A percentile compares a stretch with the other conserved stretches of the same genome.
These are phyloP conservation scores for Sphaeridia pumilis DNA, from an alignment of 2,888 invertebrate genomes.

Conservation along the genomic window DNA sequence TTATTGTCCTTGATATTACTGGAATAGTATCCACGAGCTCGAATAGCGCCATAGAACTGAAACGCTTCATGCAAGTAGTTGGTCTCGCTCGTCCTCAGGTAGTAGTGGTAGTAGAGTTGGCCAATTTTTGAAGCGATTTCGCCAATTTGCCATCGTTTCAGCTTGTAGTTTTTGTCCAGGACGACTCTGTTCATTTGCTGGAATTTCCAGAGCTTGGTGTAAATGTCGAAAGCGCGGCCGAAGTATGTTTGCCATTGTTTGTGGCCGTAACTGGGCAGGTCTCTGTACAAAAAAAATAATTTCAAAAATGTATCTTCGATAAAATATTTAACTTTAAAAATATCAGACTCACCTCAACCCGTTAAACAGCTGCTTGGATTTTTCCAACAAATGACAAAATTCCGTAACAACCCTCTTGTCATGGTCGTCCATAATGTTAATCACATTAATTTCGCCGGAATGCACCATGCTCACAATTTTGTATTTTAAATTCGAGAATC, in stretches of 20 bases:
- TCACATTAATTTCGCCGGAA: conserved; percentile 1
- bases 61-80: conserved; percentile 92
- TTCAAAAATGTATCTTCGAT: no score
- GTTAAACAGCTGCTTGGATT: conserved; percentile 94
- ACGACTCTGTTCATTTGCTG: conserved; percentile 61
- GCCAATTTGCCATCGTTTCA: conserved; percentile 96
- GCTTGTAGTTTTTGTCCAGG: conserved; percentile 81
- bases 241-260: conserved; percentile 98
- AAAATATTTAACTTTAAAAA: not conserved
- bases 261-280: conserved; percentile 91
- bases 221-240: conserved; percentile 91
- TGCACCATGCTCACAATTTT: no score
- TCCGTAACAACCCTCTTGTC: conserved; percentile 86
- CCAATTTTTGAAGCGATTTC: conserved; percentile 98
- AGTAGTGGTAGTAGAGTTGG: conserved; percentile 96
- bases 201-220: conserved; percentile 95
- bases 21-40: conserved; percentile 40
- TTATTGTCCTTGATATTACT: conserved; percentile 37
- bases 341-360: conserved; percentile 61
- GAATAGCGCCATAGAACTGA: conserved; percentile 90
- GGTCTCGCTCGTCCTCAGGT: conserved; percentile 90
- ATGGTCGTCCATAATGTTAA: conserved; percentile 38
- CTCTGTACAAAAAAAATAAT: conserved; percentile 49
- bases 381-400: conserved; percentile 90
- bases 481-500: no score